Base-by-base conservation (phyloP, 2,797 vertebrate species). In the Bucorvus abyssinicus region DNA sequence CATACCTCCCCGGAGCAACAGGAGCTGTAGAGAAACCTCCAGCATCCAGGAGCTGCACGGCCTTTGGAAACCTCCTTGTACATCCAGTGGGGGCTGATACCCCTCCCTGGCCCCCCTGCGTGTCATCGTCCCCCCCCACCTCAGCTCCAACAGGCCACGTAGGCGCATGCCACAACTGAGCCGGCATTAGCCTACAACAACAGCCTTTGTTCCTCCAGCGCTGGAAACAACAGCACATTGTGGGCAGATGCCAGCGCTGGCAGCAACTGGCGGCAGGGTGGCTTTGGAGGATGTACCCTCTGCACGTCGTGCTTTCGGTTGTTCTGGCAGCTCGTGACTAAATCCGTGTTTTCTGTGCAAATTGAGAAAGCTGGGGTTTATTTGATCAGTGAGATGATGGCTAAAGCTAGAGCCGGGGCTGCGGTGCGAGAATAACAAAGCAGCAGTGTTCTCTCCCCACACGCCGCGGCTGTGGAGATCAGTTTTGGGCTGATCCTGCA, bases 201-300 rank as follows among this genome's bases (percentile, higher is more conserved):
- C 50, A 1, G 85, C 90, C 93, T 95, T 96, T 96, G 96, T 96
- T 92, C 52, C 18, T 1, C 15, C 6, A 1, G 64, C 2, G 3
- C 36, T 7, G 53, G 16, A 19, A 86, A 97, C 96, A 96, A 96
- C 7, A 50, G 88, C 10, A 36, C 95, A 69, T 96, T 96, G 96
- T 95, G 90, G 93, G 89, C 84, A 85, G 93, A 88, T 93, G 82
- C 73, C 76, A 5, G 52, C 8, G 3, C 55, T 1, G 12, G 45
- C 75, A 19, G 88, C 42, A 7, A 3, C 5, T 73, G 75, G 85
- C 50, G 20, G 92, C 32, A 0, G 56, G 22, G 24, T 26, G 79
- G 45, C 84, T 68, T 38, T 40, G 93, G 42, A 42, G 78, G 92
- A 60, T 57, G 95, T 60, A 12, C 79, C 83, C 86, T 45, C 81